Evolutionary conservation across 1,140 invertebrate genomes (phyloP).

Genomic region (Adelges cooleyi): DNA sequence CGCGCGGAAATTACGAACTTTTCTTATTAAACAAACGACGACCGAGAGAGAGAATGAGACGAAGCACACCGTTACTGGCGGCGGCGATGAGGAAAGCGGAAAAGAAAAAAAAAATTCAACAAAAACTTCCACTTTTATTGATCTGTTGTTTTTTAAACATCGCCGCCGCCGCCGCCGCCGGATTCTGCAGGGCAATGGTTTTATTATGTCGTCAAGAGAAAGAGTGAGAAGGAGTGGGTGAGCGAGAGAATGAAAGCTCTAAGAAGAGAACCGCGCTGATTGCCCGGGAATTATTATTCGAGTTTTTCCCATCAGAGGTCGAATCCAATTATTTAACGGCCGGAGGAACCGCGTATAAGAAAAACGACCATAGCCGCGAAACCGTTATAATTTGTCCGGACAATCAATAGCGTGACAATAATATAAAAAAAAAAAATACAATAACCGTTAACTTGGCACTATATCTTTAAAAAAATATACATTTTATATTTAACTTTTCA

Average conservation of each 20-base stretch:
- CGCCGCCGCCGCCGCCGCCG: not conserved
- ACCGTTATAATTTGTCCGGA: too few species aligned
- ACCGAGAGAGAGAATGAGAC: constrained; percentile 1
- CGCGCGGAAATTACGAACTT: constrained; percentile 29
- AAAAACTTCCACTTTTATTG: constrained; percentile 27
- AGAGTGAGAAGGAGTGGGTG: too few species aligned
- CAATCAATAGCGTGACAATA: too few species aligned
- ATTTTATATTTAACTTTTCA: too few species aligned
- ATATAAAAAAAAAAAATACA: too few species aligned
- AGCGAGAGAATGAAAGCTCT: not conserved
- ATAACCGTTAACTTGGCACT: too few species aligned
- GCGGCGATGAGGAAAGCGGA: not conserved
- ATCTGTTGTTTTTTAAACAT: constrained; percentile 29
- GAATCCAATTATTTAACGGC: too few species aligned
- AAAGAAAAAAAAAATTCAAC: not conserved
- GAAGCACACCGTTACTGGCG: not conserved
- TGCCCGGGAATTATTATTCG: not conserved
- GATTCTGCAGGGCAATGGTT: constrained; percentile 1
- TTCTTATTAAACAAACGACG: constrained; percentile 29
- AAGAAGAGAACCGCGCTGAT: not conserved
- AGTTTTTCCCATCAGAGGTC: too few species aligned
- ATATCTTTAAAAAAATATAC: too few species aligned
- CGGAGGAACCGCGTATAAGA: too few species aligned
- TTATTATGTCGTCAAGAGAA: constrained; percentile 18
- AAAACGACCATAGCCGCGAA: too few species aligned